Evolutionary conservation across 1,140 invertebrate species (phyloP), one percentile per base, ranked within the genome.

Genomic region (Camponotus floridanus): DNA sequence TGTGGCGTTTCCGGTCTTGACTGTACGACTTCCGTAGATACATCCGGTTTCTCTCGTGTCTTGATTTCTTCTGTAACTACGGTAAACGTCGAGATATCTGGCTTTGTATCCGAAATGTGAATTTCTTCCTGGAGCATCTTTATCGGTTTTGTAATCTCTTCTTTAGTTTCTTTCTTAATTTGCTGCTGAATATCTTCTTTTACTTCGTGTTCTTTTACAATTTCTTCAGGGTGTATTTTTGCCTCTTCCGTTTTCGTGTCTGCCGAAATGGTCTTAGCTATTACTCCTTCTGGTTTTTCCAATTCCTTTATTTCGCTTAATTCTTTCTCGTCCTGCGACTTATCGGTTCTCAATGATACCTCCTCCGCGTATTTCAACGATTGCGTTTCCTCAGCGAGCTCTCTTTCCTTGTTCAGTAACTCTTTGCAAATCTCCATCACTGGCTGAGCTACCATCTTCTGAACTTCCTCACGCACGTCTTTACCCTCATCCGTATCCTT

Each of bases 401-500:
- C 73, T 48, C 51, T 73, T 51, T 87, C 87, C 15, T 71, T 88
- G 3, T 61, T 83, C 15, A 80, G 42, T 11, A 88, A 59, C 21
- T 86, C 42, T 31, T 89, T 79, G 42, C 74, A 78, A 67, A 83
- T 76, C 5, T 74, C 59, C 45, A 57, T 64, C 21, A 76, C 11
- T 15, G 70, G 33, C 45, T 64, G 42, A 62, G 42, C 15, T 21
- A 42, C 55, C 45, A 39, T 45, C 45, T 78, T 87, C 31, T 74
- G 68, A 31, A 45, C 33, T 39, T 92, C 86, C 31, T 78, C 61
- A n/a, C 76, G 36, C 5, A 26, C 31, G 5, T 65, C 42, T 67
- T 87, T 86, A 15, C 51, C 87, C 31, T 87, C 76, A 13, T 90
- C 85, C 0, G 31, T 61, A 33, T 91, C 88, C 1, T 86, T 67